Evolutionary conservation across 2,797 vertebrate species (phyloP).

Genomic region (Ctenopoma kingsleyae): DNA sequence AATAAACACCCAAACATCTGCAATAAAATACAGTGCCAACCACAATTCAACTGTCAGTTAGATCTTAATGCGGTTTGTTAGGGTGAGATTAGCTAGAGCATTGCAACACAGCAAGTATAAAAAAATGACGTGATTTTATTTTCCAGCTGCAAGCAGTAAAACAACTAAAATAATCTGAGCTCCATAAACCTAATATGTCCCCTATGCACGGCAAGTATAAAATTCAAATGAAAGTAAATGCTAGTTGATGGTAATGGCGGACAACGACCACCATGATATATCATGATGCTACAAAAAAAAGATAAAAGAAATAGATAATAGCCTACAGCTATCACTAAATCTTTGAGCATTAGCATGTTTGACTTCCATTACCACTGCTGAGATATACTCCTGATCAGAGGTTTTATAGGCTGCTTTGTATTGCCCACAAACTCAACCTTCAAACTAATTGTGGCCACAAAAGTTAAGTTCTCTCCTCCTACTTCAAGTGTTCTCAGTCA

Average conservation of each 20-base stretch:
- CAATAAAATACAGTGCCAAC: background rate
- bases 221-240: background rate
- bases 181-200: background rate
- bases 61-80: background rate
- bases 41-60: background rate
- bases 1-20: background rate
- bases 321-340: too few relatives aligned
- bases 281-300: slow-evolving; percentile 17
- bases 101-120: background rate
- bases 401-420: slow-evolving; percentile 36
- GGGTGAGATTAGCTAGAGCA: background rate
- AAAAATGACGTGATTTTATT: background rate
- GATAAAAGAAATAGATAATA: too few relatives aligned
- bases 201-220: background rate
- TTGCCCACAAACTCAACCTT: slow-evolving; percentile 41
- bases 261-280: background rate
- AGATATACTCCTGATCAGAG: background rate
- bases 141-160: background rate
- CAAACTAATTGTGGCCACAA: slow-evolving; percentile 56
- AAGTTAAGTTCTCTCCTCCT: slow-evolving; percentile 33
- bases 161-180: background rate
- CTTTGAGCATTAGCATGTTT: background rate
- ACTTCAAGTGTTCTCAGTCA: background rate
- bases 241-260: background rate
- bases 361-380: slow-evolving; percentile 13